Evolutionary conservation across 2,113 vertebrate species (phyloP), one percentile per base, ranked within the genome.

Genomic region (Syngnathus scovelli): DNA sequence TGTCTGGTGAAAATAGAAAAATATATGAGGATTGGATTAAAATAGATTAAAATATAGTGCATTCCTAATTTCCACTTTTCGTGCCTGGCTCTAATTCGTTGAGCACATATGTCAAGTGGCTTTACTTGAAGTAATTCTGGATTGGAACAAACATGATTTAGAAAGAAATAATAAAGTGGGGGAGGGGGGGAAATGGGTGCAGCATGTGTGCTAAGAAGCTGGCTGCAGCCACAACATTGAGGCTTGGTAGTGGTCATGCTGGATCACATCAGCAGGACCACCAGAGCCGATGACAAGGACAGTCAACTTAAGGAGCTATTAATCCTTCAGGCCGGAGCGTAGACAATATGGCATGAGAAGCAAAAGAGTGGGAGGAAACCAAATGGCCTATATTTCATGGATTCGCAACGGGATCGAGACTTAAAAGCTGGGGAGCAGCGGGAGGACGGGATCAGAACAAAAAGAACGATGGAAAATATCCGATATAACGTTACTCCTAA

Each of bases 271-370:
- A 84, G 87, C 84, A 88, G 89, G 83, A 87, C 86, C 85, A 89
- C 85, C 71, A 89, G 88, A 91, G 88, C 89, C 87, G 77, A 67
- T 67, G 76, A 86, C 89, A 66, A 75, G 70, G 78, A 86, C 88
- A 73, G 82, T 65, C 66, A 82, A 92, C 92, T 91, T 92, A 90
- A 69, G 92, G 93, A 92, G 90, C 86, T 91, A 91, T 85, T 93
- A 94, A 94, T 93, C 92, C 90, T 83, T 84, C 83, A 90, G 85
- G 90, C 89, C 88, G 90, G 89, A 76, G 39, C 81, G 65, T 82
- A 59, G 62, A 75, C 68, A 82, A 80, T 74, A 84, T 87, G 87
- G 87, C 56, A 66, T 21, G 5, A 46, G 56, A 33, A 63, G 49
- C n/a, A 66, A 78, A 84, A 70, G 39, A 77, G 68, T 10, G 33